Evolutionary conservation across 2,888 invertebrate species (phyloP).

Genomic region (Argyresthia goedartella): DNA sequence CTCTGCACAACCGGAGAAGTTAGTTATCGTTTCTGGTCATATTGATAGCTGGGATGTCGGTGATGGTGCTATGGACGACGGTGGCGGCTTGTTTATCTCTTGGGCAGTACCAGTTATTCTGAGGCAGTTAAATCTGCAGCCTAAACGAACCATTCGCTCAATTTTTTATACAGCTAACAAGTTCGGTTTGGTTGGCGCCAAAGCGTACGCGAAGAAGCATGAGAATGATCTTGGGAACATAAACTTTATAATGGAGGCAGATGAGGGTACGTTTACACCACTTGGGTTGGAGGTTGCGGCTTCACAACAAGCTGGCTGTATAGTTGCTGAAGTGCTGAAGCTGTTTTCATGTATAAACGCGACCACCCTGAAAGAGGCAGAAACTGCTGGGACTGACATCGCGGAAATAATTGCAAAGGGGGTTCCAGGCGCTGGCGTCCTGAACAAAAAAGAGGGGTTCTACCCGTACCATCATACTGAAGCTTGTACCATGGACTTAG

Average conservation of each 20-base stretch:
- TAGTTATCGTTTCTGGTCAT: constrained; percentile 86
- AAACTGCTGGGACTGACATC: constrained; percentile 80
- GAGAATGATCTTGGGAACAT: constrained; percentile 70
- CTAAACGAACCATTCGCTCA: constrained; percentile 79
- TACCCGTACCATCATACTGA: constrained; percentile 82
- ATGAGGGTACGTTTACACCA: constrained; percentile 84
- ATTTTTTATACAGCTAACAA: constrained; percentile 89
- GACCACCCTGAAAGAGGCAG: constrained; percentile 53
- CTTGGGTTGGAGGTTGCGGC: constrained; percentile 78
- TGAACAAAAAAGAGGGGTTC: constrained; percentile 79
- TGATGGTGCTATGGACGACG: constrained; percentile 90
- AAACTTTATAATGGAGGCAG: constrained; percentile 86
- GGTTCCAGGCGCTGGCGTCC: constrained; percentile 79
- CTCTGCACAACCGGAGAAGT: constrained; percentile 37
- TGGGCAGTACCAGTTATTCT: constrained; percentile 80
- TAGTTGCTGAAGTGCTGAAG: constrained; percentile 76
- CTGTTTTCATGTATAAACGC: constrained; percentile 78
- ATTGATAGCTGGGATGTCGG: constrained; percentile 92
- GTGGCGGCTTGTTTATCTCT: constrained; percentile 83
- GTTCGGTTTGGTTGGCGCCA: constrained; percentile 76
- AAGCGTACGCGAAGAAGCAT: constrained; percentile 74
- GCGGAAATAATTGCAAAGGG: constrained; percentile 71
- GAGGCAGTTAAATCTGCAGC: constrained; percentile 72
- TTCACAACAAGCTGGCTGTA: constrained; percentile 71
- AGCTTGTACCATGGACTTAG: constrained; percentile 84